Conservation (phyloP, 1,140 invertebrate genomes). For the Arion vulgaris region DNA sequence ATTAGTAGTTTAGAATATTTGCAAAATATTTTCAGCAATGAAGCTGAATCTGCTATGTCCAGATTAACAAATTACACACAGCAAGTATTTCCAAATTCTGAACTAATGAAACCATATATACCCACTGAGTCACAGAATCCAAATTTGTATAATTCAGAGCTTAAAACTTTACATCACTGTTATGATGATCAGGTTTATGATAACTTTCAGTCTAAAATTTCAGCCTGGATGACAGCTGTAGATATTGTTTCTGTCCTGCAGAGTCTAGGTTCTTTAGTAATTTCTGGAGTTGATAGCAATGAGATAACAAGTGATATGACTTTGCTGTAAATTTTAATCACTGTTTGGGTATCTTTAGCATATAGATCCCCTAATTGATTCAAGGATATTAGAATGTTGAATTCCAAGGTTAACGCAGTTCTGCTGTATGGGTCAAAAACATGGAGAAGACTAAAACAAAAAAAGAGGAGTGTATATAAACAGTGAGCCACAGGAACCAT, state of each 20-base stretch:
- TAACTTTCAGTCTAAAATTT: constrained; percentile 11
- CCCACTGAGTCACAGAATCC: not conserved
- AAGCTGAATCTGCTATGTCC: not conserved
- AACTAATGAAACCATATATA: not conserved
- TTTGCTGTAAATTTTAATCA: not conserved
- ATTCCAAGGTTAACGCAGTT: no score
- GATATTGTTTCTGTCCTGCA: constrained; percentile 12
- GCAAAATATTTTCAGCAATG: not conserved
- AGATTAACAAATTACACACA: not conserved
- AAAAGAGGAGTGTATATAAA: no score
- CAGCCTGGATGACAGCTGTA: constrained; percentile 9
- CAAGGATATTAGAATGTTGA: no score
- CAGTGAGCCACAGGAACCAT: no score
- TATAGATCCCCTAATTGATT: no score
- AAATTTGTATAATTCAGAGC: not conserved
- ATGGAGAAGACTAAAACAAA: no score
- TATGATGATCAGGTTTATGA: not conserved
- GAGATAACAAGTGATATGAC: not conserved
- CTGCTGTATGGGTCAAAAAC: no score
- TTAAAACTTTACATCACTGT: not conserved
- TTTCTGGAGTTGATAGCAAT: not conserved
- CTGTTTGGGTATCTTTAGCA: no score
- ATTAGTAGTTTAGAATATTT: no score
- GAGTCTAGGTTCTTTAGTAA: constrained; percentile 1
- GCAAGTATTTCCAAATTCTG: not conserved